These are phyloP conservation scores for Pseudococcus viburni DNA, from an alignment of 2,888 invertebrate species.

Conservation along the genomic window DNA sequence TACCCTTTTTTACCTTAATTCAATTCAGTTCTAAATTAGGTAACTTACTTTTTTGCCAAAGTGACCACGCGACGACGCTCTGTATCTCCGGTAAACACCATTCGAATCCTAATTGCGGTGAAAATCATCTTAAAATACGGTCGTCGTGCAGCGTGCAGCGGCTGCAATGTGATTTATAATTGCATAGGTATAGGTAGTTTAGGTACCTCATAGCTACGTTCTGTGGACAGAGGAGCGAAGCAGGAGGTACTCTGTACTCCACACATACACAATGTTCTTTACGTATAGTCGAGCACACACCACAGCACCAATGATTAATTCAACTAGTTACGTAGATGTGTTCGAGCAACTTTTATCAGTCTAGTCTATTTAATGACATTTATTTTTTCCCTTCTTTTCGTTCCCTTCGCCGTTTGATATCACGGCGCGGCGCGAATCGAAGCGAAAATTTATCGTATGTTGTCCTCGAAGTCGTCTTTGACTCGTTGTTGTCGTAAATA, in stretches of 20 bases:
- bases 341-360: slow-evolving; percentile 52
- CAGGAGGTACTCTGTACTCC: neutral
- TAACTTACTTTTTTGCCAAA: no score
- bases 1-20: neutral
- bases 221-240: neutral
- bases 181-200: slow-evolving; percentile 6
- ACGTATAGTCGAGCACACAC: neutral
- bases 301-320: slow-evolving; percentile 51
- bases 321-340: slow-evolving; percentile 35
- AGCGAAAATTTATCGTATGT: slow-evolving; percentile 37
- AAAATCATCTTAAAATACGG: slow-evolving; percentile 56
- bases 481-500: slow-evolving; percentile 25
- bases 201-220: neutral
- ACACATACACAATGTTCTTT: neutral
- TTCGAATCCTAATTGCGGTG: slow-evolving; percentile 49
- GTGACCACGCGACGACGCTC: no score
- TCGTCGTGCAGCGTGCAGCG: slow-evolving; percentile 24
- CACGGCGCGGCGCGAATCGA: slow-evolving; percentile 1
- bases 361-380: slow-evolving; percentile 52
- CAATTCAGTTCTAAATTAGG: neutral
- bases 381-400: neutral
- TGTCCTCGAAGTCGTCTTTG: neutral
- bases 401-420: neutral
- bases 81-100: neutral
- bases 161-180: slow-evolving; percentile 33